phyloP scores from a whole-genome alignment of 2,113 vertebrate species.

The Climacteris rufus region DNA sequence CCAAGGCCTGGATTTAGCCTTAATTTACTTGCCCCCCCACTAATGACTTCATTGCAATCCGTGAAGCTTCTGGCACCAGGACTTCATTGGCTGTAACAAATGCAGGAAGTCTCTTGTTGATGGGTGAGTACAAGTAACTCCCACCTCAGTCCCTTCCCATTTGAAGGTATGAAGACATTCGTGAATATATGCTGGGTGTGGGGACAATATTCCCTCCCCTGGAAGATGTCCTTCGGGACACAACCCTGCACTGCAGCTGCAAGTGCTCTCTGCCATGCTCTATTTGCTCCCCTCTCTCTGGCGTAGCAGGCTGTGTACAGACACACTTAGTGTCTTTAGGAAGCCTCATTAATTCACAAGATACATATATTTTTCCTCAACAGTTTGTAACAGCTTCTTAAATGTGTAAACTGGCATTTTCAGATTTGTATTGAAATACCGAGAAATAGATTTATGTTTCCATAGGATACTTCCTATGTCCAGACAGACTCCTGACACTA shows the following conservation, averaged over 20 bases:
- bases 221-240: background rate
- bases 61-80: background rate
- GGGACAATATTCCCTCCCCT: background rate
- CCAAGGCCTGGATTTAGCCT: background rate
- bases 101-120: background rate
- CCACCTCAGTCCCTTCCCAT: background rate
- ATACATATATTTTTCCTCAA: slow-evolving; percentile 59
- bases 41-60: background rate
- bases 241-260: background rate
- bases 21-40: background rate
- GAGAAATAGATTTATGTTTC: slow-evolving; percentile 63
- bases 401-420: slow-evolving; percentile 68
- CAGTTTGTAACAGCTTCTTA: slow-evolving; percentile 72
- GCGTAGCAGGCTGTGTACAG: background rate
- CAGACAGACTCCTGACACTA: slow-evolving; percentile 2
- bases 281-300: background rate
- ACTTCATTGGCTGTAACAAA: fast-evolving
- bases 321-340: slow-evolving; percentile 30
- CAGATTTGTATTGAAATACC: slow-evolving; percentile 4
- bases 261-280: background rate
- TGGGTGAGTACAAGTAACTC: background rate
- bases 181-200: background rate
- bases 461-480: slow-evolving; percentile 50
- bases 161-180: background rate
- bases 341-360: slow-evolving; percentile 74